Base-by-base conservation (phyloP, 2,797 vertebrate genomes). In the Scolopax rusticola region DNA sequence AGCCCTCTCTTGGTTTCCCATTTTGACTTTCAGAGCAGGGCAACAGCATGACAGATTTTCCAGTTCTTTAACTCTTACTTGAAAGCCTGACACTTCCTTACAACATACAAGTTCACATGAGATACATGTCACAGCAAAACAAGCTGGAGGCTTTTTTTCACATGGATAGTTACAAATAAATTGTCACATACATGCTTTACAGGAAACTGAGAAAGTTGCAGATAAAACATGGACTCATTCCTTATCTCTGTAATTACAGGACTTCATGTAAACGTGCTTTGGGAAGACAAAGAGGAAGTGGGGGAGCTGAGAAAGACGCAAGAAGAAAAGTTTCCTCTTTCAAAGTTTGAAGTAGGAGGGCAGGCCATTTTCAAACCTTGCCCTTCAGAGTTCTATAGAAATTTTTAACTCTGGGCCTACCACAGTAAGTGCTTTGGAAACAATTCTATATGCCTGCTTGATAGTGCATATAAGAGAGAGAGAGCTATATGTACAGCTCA, bases 401-500 rank as follows among this genome's bases (percentile, higher is more conserved):
- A 69, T 41, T 40, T 75, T 78, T 32, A n/a, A 16, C 27, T 30
- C 5, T 28, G 14, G 59, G 23, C 15, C 48, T 30, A 56, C 6
- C 25, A 54, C 5, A 32, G 18, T 17, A n/a, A 1, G 2, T 15
- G 28, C 43, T 67, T 86, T 40, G 27, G 30, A 82, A 83, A 50
- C 70, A 63, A 5, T 67, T 8, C 6, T 48, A 15, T 25, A 20
- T 57, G 2, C 2, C 10, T 77, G 23, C 45, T 63, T 33, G 7
- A 24, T 57, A 53, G 4, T 33, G 8, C 10, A 43, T 54, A 8
- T 36, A 25, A 48, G 30, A 79, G 21, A 21, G 27, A 68, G 8
- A 12, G 1, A 56, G 23, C 1, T 1, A 33, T 41, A n/a, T 2
- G 1, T 48, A 48, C n/a, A 15, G 13, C 24, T 69, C 11, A 27